Evolutionary conservation across 2,797 vertebrate species (phyloP), one percentile per base, ranked within the genome.

Genomic region (Sebastes kiyomatsui): DNA sequence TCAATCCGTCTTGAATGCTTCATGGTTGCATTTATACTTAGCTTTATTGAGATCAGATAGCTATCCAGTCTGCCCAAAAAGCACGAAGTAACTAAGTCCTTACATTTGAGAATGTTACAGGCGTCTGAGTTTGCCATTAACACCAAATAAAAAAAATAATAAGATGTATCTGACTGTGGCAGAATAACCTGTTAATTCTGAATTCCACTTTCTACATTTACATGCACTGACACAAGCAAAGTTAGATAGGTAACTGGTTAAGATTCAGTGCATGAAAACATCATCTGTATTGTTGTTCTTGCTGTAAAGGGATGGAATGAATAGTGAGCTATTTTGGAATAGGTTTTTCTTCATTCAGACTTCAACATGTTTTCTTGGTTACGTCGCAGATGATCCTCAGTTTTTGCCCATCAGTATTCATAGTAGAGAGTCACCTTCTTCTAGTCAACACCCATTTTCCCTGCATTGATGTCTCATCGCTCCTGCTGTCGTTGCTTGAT

Each of bases 381-480:
- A 67, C 42, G 25, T 67, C 28, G 33, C 76, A 77, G 52, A 72
- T 80, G 61, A 79, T 62, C 30, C 62, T 77, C 64, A 9, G 56
- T 84, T 79, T 84, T 59, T 35, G 5, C 62, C 30, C 20, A 62
- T 79, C 68, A 66, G 71, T 84, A 70, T 87, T 86, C 81, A 66
- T 4, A 33, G 64, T 1, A 7, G 12, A 73, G 58, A 79, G 23
- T 80, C 81, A 69, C 75, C 66, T 54, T 80, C 75, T 86, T 89
- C 80, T 77, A 80, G 81, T 91, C 85, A 82, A 83, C 81, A 71
- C 64, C 76, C 76, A 77, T 79, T 88, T 87, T 84, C 75, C 69
- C 79, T 58, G 79, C 85, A 73, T 30, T 81, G 78, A 77, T 88
- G 85, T 87, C 83, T 89, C 77, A 62, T 90, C 86, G 84, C 56